Evolutionary conservation across 2,113 vertebrate species (phyloP).

Genomic region (Apteryx mantelli): DNA sequence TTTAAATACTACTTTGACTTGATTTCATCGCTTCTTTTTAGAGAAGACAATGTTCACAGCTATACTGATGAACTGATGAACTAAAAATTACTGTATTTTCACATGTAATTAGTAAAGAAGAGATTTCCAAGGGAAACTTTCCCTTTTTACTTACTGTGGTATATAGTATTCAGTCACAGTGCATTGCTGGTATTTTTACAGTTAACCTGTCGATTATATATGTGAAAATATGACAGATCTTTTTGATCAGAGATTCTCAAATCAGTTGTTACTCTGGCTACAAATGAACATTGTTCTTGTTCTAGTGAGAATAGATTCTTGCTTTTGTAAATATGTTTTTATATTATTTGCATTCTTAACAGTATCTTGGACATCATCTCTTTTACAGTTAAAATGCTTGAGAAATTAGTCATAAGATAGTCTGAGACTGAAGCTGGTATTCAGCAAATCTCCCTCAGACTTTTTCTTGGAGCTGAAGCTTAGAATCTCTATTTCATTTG

Average conservation of each 20-base stretch:
- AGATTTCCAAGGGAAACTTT: neutral
- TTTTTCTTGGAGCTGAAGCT: accelerated
- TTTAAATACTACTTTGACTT: neutral
- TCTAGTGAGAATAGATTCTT: neutral
- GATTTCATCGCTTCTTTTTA: neutral
- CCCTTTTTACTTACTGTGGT: neutral
- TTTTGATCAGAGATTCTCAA: neutral
- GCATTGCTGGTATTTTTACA: neutral
- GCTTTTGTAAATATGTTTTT: neutral
- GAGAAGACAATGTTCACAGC: neutral
- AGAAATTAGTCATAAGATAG: neutral
- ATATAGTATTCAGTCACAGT: neutral
- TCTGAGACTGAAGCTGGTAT: neutral
- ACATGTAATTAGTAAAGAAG: neutral
- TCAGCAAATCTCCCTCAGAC: neutral
- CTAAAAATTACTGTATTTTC: neutral
- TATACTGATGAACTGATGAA: neutral
- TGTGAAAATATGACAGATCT: neutral
- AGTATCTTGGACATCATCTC: accelerated
- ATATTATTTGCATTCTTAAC: neutral
- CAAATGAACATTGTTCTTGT: neutral
- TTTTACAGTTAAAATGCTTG: neutral
- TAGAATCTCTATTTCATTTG: neutral
- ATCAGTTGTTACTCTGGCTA: neutral
- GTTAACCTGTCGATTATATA: neutral